Base-by-base conservation (phyloP, 2,113 vertebrate genomes). In the Elgaria multicarinata region DNA sequence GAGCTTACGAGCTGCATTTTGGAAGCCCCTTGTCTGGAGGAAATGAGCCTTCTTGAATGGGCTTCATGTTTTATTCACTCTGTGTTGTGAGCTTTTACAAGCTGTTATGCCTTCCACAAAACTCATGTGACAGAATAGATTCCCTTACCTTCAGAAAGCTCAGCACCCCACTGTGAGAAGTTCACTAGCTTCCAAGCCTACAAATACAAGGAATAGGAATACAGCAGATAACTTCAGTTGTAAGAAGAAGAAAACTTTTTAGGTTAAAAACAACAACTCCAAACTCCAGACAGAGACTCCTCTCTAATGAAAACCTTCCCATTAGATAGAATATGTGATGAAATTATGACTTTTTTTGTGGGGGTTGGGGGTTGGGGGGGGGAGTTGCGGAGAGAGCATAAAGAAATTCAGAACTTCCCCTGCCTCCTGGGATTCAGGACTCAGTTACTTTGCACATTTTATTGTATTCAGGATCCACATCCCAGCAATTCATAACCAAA, bases 21-120 rank as follows among this genome's bases (percentile, higher is more conserved):
- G 76, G 83, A 96, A 94, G 75, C 87, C 55, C 90, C 31, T 81
- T 86, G 62, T 80, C 71, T 92, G 89, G 93, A 92, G 33, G 85
- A 86, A 93, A 94, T 78, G 55, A 10, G 42, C 3, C 2, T 31
- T 91, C 83, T 83, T 92, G 91, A 94, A 93, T 26, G 39, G 58
- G 28, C 16, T 86, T 95, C 90, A 94, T 96, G 82, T 94, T 96
- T 97, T 94, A 95, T 96, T 96, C 92, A 96, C 94, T 75, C 92
- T 92, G 39, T 42, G 1, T 2, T 79, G 55, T 91, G 31, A 87
- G 86, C 39, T 93, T 95, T 92, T 93, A 90, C 81, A 94, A 95
- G 39, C 62, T 83, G 67, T 89, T 93, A 83, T 82, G 6, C 89
- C 80, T 95, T 94, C 69, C 75, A 88, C 78, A 91, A 72, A 94